Conservation (phyloP, 1,140 invertebrate species). For the Cylas formicarius region DNA sequence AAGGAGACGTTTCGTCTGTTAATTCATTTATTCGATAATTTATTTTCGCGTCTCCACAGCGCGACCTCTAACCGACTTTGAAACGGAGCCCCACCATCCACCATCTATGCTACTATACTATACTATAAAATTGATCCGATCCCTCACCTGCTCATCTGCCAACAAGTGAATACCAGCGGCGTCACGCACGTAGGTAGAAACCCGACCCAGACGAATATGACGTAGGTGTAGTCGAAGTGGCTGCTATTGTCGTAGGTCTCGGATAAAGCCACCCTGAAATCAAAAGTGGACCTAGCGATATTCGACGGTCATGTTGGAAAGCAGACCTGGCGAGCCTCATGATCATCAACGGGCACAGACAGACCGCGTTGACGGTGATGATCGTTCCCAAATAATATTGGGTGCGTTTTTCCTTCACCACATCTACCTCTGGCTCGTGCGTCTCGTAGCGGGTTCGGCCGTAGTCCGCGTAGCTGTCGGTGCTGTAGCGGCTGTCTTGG, state of each 20-base stretch:
- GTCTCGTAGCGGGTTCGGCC: constrained; percentile 36
- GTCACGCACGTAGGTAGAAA: constrained; percentile 61
- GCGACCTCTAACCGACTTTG: too few species aligned
- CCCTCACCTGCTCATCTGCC: constrained; percentile 56
- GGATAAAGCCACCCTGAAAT: constrained; percentile 46
- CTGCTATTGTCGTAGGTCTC: constrained; percentile 63
- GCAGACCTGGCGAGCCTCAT: constrained; percentile 52
- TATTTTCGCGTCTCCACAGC: too few species aligned
- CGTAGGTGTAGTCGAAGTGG: constrained; percentile 62
- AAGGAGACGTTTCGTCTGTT: too few species aligned
- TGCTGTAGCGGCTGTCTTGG: constrained; percentile 31
- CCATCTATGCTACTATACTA: not conserved
- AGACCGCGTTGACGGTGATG: constrained; percentile 57
- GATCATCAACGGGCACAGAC: constrained; percentile 61
- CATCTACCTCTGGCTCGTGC: constrained; percentile 56
- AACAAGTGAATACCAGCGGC: constrained; percentile 56
- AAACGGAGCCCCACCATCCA: too few species aligned
- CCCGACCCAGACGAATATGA: constrained; percentile 62
- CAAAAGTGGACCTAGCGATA: not conserved
- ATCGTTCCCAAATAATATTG: constrained; percentile 62
- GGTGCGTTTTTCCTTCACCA: constrained; percentile 55
- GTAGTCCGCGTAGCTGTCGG: constrained; percentile 26
- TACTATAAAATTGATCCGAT: not conserved
- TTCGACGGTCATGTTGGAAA: not conserved
- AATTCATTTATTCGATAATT: too few species aligned